A percentile compares a stretch with the other conserved stretches of the same genome.
Evolutionary conservation across 2,113 vertebrate genomes (phyloP).

Genomic region (Callaeas wilsoni): DNA sequence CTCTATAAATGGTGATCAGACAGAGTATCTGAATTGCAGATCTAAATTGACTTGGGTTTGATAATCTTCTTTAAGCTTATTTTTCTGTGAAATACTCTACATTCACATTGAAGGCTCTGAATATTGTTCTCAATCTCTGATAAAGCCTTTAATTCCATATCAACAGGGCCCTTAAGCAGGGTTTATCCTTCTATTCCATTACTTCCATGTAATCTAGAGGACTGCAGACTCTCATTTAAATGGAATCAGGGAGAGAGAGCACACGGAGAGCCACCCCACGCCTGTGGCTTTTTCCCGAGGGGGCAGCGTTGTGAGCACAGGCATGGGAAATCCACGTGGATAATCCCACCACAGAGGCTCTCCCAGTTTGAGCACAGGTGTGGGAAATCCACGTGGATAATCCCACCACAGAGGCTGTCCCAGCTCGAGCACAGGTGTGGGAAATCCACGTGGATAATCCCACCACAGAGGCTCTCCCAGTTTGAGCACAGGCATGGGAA

Average conservation of each 20-base stretch:
- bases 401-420: too few relatives aligned
- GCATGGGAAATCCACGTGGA: rapidly evolving
- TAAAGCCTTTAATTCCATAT: background rate
- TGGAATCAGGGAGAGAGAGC: rapidly evolving
- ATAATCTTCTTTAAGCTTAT: background rate
- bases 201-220: background rate
- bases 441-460: too few relatives aligned
- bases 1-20: background rate
- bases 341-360: background rate
- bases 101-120: background rate
- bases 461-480: too few relatives aligned
- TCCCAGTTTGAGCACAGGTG: too few relatives aligned
- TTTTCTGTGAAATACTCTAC: background rate
- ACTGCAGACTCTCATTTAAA: background rate
- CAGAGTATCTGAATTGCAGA: background rate
- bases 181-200: background rate
- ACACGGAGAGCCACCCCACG: rapidly evolving
- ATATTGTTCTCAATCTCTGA: background rate
- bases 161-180: background rate
- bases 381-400: too few relatives aligned
- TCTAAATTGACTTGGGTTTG: background rate
- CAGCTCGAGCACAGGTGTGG: too few relatives aligned
- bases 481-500: background rate
- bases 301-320: rapidly evolving
- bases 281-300: background rate